Evolutionary conservation across 2,797 vertebrate genomes (phyloP).

Genomic region (Falco berigora): DNA sequence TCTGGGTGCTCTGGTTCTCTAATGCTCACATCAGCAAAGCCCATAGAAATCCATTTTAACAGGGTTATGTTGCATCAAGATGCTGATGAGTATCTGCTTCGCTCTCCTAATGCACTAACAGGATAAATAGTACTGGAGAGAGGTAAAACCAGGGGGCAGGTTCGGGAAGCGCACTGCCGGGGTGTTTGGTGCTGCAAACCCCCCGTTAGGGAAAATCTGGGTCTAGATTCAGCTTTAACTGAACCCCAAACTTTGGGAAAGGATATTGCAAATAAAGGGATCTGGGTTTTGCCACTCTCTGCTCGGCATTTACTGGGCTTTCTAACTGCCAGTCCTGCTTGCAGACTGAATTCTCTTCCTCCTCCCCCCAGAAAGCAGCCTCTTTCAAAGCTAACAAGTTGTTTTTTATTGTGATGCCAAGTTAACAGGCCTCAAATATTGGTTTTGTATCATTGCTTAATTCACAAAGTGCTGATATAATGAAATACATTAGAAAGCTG

Average conservation of each 20-base stretch:
- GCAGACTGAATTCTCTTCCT: background rate
- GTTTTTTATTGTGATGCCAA: background rate
- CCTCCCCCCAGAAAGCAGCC: background rate
- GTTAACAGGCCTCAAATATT: background rate
- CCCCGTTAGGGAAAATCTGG: background rate
- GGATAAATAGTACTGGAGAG: background rate
- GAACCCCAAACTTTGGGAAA: background rate
- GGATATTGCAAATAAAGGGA: background rate
- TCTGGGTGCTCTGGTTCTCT: background rate
- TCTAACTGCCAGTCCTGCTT: background rate
- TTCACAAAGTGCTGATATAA: background rate
- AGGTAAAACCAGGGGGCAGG: background rate
- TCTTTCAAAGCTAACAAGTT: conserved; percentile 18
- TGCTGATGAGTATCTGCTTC: background rate
- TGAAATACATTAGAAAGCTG: background rate
- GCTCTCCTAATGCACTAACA: conserved; percentile 10
- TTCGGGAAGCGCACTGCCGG: rapidly evolving
- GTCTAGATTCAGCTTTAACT: background rate
- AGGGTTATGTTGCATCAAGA: background rate
- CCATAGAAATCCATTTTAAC: background rate
- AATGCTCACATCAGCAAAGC: background rate
- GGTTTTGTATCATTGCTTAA: background rate
- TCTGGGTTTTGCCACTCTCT: conserved; percentile 34
- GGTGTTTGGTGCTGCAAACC: background rate
- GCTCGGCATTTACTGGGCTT: background rate